Percentiles rank a stretch among this genome's conserved stretches.
These are phyloP conservation scores for Hydrotaea diabolus DNA, from an alignment of 2,888 invertebrate species.

Conservation along the genomic window DNA sequence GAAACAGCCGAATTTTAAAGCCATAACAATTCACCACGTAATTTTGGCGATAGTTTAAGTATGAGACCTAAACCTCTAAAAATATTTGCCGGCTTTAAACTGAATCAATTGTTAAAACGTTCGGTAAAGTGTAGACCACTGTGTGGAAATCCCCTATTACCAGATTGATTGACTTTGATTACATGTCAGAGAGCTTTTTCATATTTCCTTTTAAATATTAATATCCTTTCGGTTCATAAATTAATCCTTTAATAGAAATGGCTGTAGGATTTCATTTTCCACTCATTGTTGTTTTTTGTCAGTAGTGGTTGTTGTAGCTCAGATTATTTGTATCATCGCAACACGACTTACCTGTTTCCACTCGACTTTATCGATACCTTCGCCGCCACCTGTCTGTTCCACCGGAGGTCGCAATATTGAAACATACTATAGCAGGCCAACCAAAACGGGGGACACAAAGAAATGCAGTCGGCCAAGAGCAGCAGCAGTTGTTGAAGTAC, in stretches of 20 bases:
- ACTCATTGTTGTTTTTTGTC: background rate
- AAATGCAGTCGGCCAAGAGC: background rate
- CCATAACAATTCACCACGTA: too few species aligned
- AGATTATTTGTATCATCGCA: constrained; percentile 13
- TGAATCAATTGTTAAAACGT: too few species aligned
- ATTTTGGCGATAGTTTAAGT: too few species aligned
- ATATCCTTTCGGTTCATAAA: background rate
- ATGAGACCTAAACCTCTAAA: too few species aligned
- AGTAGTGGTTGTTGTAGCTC: background rate
- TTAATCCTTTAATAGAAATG: constrained; percentile 13
- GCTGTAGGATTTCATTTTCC: background rate
- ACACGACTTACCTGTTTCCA: constrained; percentile 90
- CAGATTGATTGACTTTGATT: background rate
- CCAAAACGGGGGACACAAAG: background rate
- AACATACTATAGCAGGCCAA: constrained; percentile 84
- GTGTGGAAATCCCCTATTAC: background rate
- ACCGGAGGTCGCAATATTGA: constrained; percentile 93
- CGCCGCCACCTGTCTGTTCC: constrained; percentile 84
- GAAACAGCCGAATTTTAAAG: too few species aligned
- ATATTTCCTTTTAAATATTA: background rate
- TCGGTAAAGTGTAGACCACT: background rate
- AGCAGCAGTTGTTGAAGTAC: background rate
- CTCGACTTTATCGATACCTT: constrained; percentile 90
- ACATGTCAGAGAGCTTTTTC: background rate
- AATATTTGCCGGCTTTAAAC: too few species aligned